Evolutionary conservation across 1,140 invertebrate species (phyloP).

Genomic region (Euwallacea similis): DNA sequence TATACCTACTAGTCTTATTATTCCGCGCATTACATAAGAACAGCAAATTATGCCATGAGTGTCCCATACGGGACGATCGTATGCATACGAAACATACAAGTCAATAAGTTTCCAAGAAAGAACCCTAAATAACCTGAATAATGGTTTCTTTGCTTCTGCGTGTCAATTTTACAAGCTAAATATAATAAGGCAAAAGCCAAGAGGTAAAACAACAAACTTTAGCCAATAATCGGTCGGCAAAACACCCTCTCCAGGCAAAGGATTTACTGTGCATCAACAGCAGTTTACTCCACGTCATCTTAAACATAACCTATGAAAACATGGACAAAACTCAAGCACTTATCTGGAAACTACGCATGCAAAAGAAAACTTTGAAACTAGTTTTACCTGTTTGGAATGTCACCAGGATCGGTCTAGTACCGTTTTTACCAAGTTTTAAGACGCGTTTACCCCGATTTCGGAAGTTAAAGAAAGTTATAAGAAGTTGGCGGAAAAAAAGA

Average conservation of each 20-base stretch:
- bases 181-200: neutral
- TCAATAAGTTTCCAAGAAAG: no score
- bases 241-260: slow-evolving; percentile 17
- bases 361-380: slow-evolving; percentile 39
- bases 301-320: slow-evolving; percentile 40
- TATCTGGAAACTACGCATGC: slow-evolving; percentile 20
- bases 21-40: no score
- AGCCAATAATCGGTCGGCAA: neutral
- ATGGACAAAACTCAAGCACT: slow-evolving; percentile 12
- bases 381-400: slow-evolving; percentile 27
- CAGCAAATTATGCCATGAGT: no score
- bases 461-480: slow-evolving; percentile 39
- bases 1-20: no score
- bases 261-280: slow-evolving; percentile 21
- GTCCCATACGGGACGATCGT: no score
- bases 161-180: neutral
- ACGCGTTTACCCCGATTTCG: slow-evolving; percentile 18
- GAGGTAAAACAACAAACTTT: neutral
- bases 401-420: neutral
- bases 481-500: slow-evolving; percentile 39
- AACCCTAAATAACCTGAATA: no score
- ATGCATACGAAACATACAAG: no score
- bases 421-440: slow-evolving; percentile 12
- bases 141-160: no score
- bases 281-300: slow-evolving; percentile 22